These are phyloP conservation scores for Limnodromus scolopaceus DNA, from an alignment of 2,797 vertebrate species.

Conservation along the genomic window DNA sequence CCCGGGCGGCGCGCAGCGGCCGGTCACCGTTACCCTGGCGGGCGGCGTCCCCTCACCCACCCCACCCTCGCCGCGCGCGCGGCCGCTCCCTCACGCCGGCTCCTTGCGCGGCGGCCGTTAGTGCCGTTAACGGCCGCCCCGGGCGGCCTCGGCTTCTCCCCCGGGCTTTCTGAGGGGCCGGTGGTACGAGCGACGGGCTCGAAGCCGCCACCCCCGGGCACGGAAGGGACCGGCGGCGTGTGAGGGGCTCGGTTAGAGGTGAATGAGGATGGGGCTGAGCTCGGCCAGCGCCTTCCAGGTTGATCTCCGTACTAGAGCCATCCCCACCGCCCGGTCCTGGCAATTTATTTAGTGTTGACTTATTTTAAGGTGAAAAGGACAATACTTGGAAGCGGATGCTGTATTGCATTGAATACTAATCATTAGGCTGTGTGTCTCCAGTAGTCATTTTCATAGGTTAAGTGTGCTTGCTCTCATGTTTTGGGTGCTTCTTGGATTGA, in stretches of 20 bases:
- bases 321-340: not conserved
- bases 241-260: not conserved
- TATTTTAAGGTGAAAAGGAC: not conserved
- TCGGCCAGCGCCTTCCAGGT: not conserved
- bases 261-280: not conserved
- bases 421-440: not conserved
- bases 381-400: not conserved
- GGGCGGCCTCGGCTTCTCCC: not conserved
- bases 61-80: not conserved
- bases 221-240: rapidly evolving
- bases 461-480: not conserved
- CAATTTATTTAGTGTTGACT: not conserved
- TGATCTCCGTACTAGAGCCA: not conserved
- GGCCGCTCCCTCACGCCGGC: not conserved
- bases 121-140: not conserved
- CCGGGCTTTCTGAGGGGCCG: not conserved
- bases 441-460: not conserved
- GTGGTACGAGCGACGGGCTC: not conserved
- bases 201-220: not conserved
- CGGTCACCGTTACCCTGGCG: not conserved
- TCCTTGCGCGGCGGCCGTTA: not conserved
- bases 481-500: not conserved
- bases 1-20: not conserved
- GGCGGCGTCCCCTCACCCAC: not conserved
- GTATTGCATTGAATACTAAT: not conserved